Evolutionary conservation across 2,888 invertebrate genomes (phyloP), one percentile per base, ranked within the genome.

Genomic region (Sphinx pinastri): DNA sequence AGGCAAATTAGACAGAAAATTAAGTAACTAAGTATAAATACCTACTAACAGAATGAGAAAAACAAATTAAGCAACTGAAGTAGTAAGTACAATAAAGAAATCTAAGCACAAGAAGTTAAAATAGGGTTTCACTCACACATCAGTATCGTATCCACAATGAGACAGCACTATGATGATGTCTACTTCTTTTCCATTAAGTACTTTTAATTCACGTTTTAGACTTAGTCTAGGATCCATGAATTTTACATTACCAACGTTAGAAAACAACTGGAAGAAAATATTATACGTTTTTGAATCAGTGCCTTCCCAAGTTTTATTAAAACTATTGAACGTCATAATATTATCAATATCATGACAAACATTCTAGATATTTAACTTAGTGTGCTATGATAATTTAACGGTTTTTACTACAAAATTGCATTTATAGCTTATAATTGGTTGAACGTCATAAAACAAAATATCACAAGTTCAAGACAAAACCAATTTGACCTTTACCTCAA

Each of bases 141-240:
- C 97, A 16, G 95, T 91, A 1, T 95, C 94, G 66, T 97, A 95
- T 5, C 98, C 98, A 72, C 97, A 96, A 84, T 98, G 98, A 0
- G 98, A 98, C 13, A 98, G 88, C 0, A 97, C 96, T 68, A 98
- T 95, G 72, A 98, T 96, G 59, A 97, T 97, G 74, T 97, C 95
- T 1, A 97, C 96, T 0, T 96, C 96, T 76, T 95, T 88, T 14
- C 94, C 90, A 3, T 90, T 91, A 25, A 97, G 81, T 67, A 90
- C 87, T 71, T 92, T 81, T 0, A 97, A 96, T 88, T 97, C 97
- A 5, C 93, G 88, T 66, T 94, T 94, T 4, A 97, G 95, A 2
- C 96, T 94, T 68, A 93, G 93, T 13, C 95, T 94, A 75, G 97
- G 97, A 79, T 97, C 95, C 0, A 95, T 90, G 81, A 97, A 97